These are phyloP conservation scores for Choristoneura rosaceana DNA, from an alignment of 2,888 invertebrate genomes.

Conservation along the genomic window DNA sequence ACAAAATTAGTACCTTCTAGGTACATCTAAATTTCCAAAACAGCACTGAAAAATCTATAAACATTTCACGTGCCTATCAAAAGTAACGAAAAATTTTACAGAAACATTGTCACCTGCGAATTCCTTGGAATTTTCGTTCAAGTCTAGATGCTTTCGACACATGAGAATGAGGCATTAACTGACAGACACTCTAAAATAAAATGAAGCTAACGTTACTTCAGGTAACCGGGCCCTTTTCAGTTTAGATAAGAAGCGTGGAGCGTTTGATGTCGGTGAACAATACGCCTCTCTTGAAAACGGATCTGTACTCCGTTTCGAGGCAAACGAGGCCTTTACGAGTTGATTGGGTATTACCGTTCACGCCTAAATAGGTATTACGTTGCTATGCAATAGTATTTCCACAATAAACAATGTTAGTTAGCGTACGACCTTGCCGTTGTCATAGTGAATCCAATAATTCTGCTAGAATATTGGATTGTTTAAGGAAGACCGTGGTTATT, in stretches of 20 bases:
- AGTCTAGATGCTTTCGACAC: not conserved
- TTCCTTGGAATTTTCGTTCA: not conserved
- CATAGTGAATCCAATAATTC: not conserved
- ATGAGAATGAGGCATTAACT: constrained; percentile 1
- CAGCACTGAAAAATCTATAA: too few relatives aligned
- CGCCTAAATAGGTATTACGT: constrained; percentile 10
- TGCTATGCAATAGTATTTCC: constrained; percentile 3
- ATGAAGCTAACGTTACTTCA: constrained; percentile 12
- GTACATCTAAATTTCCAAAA: too few relatives aligned
- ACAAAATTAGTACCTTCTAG: too few relatives aligned
- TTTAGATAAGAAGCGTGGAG: constrained; percentile 12
- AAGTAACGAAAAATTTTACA: not conserved
- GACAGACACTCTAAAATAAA: constrained; percentile 23
- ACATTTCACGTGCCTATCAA: not conserved
- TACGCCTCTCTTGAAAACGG: constrained; percentile 15
- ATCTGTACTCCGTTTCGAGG: constrained; percentile 4
- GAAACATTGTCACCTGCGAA: not conserved
- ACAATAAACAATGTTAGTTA: not conserved
- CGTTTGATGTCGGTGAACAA: constrained; percentile 21
- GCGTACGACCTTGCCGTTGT: not conserved
- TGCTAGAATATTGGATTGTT: not conserved
- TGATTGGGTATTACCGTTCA: constrained; percentile 22
- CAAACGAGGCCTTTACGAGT: constrained; percentile 19
- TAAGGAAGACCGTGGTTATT: not conserved
- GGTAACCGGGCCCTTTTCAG: constrained; percentile 14